A percentile compares a stretch with the other conserved stretches of the same genome.
Conservation (phyloP, 2,797 vertebrate genomes). For the Enteromius viviparus region DNA sequence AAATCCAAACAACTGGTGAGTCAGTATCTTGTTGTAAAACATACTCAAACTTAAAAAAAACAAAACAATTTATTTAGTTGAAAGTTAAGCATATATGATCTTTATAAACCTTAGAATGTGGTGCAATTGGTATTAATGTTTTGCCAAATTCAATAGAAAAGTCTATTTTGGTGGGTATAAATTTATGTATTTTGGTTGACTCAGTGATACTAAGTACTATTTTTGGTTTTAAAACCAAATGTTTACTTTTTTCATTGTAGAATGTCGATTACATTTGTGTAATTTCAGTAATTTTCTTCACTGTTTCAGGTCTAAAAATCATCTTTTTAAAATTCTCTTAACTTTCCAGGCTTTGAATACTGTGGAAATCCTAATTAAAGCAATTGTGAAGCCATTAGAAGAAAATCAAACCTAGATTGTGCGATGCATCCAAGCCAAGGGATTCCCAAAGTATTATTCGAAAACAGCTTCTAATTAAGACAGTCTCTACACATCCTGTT, state of each 20-base stretch:
- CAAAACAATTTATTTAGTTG: neutral
- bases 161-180: neutral
- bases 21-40: neutral
- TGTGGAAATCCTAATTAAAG: neutral
- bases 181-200: neutral
- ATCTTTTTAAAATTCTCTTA: neutral
- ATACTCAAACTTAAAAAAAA: neutral
- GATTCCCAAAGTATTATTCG: neutral
- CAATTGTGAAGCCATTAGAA: neutral
- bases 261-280: neutral
- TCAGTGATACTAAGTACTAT: neutral
- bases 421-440: neutral
- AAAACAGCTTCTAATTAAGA: constrained; percentile 3
- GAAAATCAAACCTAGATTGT: constrained; percentile 8
- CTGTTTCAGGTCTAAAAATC: neutral
- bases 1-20: neutral
- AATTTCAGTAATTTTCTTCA: neutral
- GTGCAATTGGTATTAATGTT: neutral
- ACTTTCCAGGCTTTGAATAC: neutral
- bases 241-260: neutral
- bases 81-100: neutral
- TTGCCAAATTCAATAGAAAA: neutral
- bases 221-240: neutral
- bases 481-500: neutral
- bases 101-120: neutral